phyloP scores from a whole-genome alignment of 2,888 invertebrate genomes.

The Lepidonotus clava region DNA sequence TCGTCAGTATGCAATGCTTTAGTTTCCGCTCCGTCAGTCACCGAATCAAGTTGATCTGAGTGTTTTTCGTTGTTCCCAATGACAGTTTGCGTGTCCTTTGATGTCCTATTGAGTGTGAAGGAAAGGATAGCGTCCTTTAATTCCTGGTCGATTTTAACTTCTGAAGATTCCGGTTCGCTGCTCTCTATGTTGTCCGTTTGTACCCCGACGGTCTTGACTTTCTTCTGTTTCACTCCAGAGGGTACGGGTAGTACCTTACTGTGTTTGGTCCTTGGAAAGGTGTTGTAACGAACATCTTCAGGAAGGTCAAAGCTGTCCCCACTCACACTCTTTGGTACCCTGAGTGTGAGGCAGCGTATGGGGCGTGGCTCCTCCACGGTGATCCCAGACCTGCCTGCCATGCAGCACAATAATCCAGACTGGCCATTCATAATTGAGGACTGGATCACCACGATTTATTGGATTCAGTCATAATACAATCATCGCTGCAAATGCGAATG shows the following conservation, averaged over 20 bases:
- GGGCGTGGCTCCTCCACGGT: neutral
- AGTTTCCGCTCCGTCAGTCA: neutral
- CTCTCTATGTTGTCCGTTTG: neutral
- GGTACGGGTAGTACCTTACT: neutral
- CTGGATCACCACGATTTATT: no score
- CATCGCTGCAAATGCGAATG: no score
- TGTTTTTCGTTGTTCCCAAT: neutral
- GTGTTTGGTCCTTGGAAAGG: neutral
- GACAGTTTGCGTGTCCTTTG: neutral
- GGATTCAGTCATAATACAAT: no score
- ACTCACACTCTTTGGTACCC: neutral
- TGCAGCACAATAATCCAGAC: neutral
- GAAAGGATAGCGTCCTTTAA: no score
- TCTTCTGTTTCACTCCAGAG: neutral
- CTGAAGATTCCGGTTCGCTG: no score
- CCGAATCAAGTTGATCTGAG: neutral
- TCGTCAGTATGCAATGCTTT: neutral
- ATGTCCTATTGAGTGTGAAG: neutral
- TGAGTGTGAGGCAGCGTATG: neutral
- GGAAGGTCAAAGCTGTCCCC: neutral
- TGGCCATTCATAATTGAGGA: slow-evolving; percentile 1
- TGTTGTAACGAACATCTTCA: neutral
- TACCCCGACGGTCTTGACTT: neutral
- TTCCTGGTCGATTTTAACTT: no score
- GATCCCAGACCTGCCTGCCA: neutral